Conservation (phyloP, 2,113 vertebrate genomes). For the Alethe castanea region DNA sequence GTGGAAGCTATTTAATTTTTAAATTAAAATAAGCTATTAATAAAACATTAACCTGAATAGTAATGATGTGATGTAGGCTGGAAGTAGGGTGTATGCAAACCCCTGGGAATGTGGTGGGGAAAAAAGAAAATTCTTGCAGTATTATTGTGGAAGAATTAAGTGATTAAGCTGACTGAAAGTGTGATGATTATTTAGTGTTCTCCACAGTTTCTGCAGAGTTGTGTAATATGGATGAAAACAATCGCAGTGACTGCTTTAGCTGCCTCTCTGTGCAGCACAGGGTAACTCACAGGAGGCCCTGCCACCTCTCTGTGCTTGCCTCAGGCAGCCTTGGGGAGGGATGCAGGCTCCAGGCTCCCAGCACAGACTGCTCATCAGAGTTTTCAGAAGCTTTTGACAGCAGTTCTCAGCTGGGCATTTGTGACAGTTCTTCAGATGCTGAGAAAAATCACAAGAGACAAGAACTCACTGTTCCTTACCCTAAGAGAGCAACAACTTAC, state of each 20-base stretch:
- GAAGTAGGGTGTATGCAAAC: neutral
- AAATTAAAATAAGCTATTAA: conserved; percentile 8
- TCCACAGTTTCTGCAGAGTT: neutral
- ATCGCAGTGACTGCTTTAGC: rapidly evolving
- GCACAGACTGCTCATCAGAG: neutral
- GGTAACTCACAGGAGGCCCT: neutral
- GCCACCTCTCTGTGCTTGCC: rapidly evolving
- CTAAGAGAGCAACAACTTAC: neutral
- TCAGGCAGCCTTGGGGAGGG: neutral
- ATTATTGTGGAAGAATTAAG: neutral
- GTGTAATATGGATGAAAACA: neutral
- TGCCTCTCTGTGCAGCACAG: neutral
- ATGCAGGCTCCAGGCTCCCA: neutral
- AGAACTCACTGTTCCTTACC: neutral
- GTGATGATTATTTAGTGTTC: neutral
- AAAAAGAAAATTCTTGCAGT: neutral
- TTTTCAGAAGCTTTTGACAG: neutral
- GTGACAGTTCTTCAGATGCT: neutral
- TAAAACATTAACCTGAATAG: neutral
- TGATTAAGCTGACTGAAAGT: neutral
- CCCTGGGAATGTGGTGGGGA: neutral
- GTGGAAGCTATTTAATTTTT: neutral
- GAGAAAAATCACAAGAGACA: neutral
- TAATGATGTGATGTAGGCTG: neutral
- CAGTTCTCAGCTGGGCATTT: neutral